A percentile compares a stretch with the other conserved stretches of the same genome.
Evolutionary conservation across 2,113 vertebrate genomes (phyloP).

Genomic region (Motacilla alba): DNA sequence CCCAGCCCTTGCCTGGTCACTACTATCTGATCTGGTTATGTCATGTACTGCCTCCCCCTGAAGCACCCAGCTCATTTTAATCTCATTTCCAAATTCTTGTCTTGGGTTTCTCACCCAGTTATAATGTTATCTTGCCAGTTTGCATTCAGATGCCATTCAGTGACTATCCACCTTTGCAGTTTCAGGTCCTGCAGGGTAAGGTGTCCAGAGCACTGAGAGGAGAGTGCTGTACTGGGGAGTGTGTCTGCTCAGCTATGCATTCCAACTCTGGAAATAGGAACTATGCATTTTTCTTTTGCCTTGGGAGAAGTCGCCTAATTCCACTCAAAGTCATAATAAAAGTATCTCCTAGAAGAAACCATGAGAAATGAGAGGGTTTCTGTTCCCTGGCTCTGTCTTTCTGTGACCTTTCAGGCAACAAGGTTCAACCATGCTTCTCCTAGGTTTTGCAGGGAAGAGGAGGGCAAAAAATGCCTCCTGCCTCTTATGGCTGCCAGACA

Average conservation of each 20-base stretch:
- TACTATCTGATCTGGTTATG: neutral
- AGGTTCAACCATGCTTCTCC: neutral
- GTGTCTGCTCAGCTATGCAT: neutral
- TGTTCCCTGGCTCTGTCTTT: neutral
- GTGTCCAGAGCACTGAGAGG: neutral
- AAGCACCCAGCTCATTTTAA: neutral
- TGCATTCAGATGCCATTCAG: neutral
- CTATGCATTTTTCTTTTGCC: neutral
- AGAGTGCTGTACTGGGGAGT: neutral
- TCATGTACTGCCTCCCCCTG: neutral
- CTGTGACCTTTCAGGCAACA: accelerated
- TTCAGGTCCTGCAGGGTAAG: neutral
- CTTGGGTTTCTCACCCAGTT: neutral
- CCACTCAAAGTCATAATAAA: neutral
- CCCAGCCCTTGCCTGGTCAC: neutral
- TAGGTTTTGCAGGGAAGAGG: neutral
- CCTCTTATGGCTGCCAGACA: neutral
- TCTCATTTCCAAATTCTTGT: neutral
- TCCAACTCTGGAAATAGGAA: neutral
- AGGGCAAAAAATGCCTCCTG: accelerated
- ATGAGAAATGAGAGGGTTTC: neutral
- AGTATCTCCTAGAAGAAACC: neutral
- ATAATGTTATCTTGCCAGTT: neutral
- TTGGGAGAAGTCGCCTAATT: neutral
- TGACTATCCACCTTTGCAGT: neutral